phyloP scores from a whole-genome alignment of 2,888 invertebrate species.

The Oligia latruncula region DNA sequence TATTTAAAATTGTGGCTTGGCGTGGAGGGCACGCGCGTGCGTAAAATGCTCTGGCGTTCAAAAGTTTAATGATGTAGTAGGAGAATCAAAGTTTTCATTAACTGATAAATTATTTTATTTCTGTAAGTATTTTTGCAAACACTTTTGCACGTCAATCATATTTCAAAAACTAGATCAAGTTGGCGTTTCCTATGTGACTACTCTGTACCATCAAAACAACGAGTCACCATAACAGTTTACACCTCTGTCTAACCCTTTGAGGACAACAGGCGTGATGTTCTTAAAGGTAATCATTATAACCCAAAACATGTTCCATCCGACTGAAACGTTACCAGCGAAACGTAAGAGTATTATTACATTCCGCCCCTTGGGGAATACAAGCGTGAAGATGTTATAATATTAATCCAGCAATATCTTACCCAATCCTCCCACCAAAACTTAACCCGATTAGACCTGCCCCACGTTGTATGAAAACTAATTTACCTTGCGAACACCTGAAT shows the following conservation, averaged over 20 bases:
- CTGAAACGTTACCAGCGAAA: background rate
- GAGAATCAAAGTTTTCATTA: too few relatives aligned
- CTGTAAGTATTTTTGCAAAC: too few relatives aligned
- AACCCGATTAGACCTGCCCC: background rate
- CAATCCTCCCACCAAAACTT: conserved; percentile 12
- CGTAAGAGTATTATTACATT: background rate
- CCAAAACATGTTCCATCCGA: background rate
- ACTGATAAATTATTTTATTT: too few relatives aligned
- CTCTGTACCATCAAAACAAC: background rate
- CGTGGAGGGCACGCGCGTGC: too few relatives aligned
- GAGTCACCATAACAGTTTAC: background rate
- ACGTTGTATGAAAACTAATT: conserved; percentile 27
- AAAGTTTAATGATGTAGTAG: too few relatives aligned
- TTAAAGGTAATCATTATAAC: background rate
- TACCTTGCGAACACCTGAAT: background rate
- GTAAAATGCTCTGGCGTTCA: too few relatives aligned
- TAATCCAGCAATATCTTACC: conserved; percentile 21
- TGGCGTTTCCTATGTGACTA: too few relatives aligned
- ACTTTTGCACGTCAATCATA: too few relatives aligned
- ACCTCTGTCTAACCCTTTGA: background rate
- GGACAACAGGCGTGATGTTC: background rate
- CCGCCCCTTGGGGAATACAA: background rate
- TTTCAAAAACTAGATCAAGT: too few relatives aligned
- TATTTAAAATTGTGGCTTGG: too few relatives aligned
- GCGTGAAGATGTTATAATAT: conserved; percentile 14